Evolutionary conservation across 2,113 vertebrate species (phyloP).

Genomic region (Butorides virescens): DNA sequence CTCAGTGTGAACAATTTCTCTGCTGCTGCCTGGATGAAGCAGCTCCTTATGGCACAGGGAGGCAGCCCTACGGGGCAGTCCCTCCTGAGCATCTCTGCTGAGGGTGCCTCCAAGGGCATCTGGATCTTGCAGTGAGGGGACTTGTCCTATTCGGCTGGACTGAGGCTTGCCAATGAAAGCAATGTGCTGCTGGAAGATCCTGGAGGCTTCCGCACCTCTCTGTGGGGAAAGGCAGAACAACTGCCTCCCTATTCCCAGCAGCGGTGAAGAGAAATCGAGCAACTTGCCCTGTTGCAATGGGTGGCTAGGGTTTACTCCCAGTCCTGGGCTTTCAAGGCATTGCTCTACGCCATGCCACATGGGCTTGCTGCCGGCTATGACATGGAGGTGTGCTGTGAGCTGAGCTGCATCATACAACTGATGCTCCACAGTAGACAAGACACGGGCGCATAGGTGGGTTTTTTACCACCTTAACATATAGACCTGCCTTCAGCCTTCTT

Average conservation of each 20-base stretch:
- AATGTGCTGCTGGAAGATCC: background rate
- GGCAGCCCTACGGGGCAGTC: background rate
- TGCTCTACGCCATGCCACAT: background rate
- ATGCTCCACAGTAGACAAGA: background rate
- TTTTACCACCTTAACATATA: background rate
- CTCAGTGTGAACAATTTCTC: background rate
- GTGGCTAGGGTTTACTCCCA: background rate
- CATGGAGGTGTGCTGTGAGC: background rate
- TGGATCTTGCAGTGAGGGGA: background rate
- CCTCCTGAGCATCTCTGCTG: background rate
- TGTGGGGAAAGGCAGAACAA: background rate
- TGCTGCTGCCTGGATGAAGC: background rate
- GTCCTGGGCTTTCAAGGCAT: background rate
- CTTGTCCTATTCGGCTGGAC: background rate
- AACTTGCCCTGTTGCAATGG: background rate
- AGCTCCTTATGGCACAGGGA: background rate
- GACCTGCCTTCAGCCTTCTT: background rate
- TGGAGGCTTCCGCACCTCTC: background rate
- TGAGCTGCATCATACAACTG: background rate
- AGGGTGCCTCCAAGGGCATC: background rate
- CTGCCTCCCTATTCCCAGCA: background rate
- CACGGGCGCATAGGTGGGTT: background rate
- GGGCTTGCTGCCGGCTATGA: rapidly evolving
- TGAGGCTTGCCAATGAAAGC: background rate
- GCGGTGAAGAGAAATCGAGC: background rate